Evolutionary conservation across 2,797 vertebrate genomes (phyloP).

Genomic region (Myotis daubentonii): DNA sequence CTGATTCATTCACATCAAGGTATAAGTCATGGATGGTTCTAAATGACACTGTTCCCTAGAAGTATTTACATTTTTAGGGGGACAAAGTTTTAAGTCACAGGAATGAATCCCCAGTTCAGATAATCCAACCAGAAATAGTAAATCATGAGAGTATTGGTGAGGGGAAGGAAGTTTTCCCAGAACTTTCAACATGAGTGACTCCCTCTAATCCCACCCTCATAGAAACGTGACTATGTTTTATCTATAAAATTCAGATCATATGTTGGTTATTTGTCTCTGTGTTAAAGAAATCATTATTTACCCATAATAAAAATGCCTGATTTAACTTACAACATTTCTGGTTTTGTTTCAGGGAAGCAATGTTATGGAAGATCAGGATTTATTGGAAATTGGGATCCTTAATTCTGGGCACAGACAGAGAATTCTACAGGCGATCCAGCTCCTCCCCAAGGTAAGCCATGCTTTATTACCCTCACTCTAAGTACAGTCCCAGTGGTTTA

Average conservation of each 20-base stretch:
- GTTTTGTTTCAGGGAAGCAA: conserved; percentile 93
- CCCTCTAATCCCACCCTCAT: background rate
- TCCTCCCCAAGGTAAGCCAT: conserved; percentile 94
- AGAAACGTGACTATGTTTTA: background rate
- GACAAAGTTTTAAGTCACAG: conserved; percentile 21
- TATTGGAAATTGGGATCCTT: conserved; percentile 98
- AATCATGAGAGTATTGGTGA: background rate
- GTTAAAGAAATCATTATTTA: conserved; percentile 3
- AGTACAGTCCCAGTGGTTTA: background rate
- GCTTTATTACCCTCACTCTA: background rate
- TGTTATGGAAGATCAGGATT: conserved; percentile 98
- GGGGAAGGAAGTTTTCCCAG: background rate
- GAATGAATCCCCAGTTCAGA: background rate
- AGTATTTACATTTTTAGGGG: conserved; percentile 14
- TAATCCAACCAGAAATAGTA: background rate
- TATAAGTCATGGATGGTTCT: conserved; percentile 47
- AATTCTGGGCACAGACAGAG: conserved; percentile 98
- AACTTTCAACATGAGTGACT: background rate
- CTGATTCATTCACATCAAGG: conserved; percentile 2
- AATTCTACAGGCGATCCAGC: conserved; percentile 97
- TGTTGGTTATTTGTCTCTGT: conserved; percentile 4
- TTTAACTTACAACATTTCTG: conserved; percentile 52
- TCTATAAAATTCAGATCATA: background rate
- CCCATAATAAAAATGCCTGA: background rate
- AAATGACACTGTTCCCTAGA: conserved; percentile 38